Base-by-base conservation (phyloP, 2,888 invertebrate genomes). In the Suillia variegata region DNA sequence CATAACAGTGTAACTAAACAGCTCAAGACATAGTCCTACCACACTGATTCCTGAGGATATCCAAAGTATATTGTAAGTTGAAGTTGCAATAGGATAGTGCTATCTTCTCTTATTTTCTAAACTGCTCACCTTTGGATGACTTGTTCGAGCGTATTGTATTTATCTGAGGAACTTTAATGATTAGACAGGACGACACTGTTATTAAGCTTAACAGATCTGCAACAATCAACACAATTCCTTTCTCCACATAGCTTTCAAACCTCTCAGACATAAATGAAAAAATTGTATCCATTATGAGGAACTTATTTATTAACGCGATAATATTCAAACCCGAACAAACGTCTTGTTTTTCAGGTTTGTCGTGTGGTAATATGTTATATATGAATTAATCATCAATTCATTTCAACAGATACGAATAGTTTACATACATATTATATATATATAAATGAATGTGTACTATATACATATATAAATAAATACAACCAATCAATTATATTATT, bases 111-210 rank as follows among this genome's bases (percentile, higher is more conserved):
- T 38, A 38, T 38, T 38, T n/a, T 38, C 38, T 13, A 38, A 10
- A 26, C 10, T 24, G 34, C 61, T 92, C 85, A 58, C 93, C 92
- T 68, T 86, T 85, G 1, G 91, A 87, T 55, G 88, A 89, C 78
- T 88, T 85, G 54, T 86, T 85, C 64, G 85, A 83, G 4, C 85
- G 73, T 54, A 94, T 83, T 58, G 87, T 87, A 64, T 87, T 79
- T 62, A 94, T 93, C 83, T 94, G 94, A 0, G 94, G 94, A 53
- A 94, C 85, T 84, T 94, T 94, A 67, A 91, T 83, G 66, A 93
- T 85, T 54, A 92, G 83, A 76, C 93, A 92, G 74, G 91, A 87
- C 47, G 87, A 78, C 64, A 94, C 91, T 1, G 92, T 93, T n/a
- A 91, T 81, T 13, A 89, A 76, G 77, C 92, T 93, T 55, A 92